These are phyloP conservation scores for Pachliopta kotzebuea DNA, from an alignment of 2,888 invertebrate species.

Conservation along the genomic window DNA sequence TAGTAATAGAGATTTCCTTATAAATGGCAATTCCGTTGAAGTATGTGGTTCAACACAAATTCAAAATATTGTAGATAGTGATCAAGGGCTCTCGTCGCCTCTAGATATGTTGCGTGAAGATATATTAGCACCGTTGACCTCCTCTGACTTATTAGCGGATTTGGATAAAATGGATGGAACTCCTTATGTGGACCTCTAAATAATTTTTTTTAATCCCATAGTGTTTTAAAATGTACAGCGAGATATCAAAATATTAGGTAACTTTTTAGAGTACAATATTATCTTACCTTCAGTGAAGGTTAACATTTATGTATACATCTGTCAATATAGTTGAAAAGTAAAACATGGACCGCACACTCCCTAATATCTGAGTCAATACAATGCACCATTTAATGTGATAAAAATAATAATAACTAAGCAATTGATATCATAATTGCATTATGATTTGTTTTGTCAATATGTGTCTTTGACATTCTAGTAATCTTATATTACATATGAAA, in stretches of 20 bases:
- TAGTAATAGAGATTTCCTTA: slow-evolving; percentile 81
- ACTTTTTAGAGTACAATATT: slow-evolving; percentile 68
- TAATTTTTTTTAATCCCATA: slow-evolving; percentile 50
- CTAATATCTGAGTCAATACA: slow-evolving; percentile 67
- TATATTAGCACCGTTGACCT: slow-evolving; percentile 63
- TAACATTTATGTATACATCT: slow-evolving; percentile 49
- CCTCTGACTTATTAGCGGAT: slow-evolving; percentile 64
- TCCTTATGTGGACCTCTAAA: slow-evolving; percentile 75
- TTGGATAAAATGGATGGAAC: slow-evolving; percentile 70
- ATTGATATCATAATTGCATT: slow-evolving; percentile 32
- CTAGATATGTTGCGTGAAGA: slow-evolving; percentile 71
- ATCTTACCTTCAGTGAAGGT: slow-evolving; percentile 77
- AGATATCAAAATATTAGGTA: slow-evolving; percentile 60
- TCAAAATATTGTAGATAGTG: slow-evolving; percentile 53
- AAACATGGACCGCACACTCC: slow-evolving; percentile 62
- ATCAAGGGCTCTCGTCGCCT: slow-evolving; percentile 57
- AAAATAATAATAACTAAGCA: slow-evolving; percentile 44
- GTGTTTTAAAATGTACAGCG: slow-evolving; percentile 57
- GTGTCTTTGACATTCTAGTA: neutral
- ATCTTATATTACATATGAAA: neutral
- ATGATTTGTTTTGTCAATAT: neutral
- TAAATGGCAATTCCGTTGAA: slow-evolving; percentile 82
- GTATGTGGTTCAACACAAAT: slow-evolving; percentile 54
- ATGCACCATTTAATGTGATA: slow-evolving; percentile 60
- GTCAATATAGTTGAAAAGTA: slow-evolving; percentile 38